phyloP scores from a whole-genome alignment of 2,888 invertebrate species.

The Myopa testacea region DNA sequence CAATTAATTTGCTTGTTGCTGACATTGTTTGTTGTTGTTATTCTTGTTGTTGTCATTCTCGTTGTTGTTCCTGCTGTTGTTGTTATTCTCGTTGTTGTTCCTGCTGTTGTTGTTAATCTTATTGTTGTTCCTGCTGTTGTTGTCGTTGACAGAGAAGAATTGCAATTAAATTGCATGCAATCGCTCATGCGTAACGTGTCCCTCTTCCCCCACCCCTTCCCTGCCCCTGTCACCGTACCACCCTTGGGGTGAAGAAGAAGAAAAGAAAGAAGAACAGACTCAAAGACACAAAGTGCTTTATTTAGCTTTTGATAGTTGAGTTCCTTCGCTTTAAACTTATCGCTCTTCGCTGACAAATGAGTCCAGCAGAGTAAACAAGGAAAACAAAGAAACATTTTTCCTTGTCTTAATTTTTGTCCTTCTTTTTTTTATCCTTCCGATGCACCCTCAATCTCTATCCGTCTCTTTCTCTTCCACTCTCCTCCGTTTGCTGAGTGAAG shows the following conservation, averaged over 20 bases:
- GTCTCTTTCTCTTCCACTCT: background rate
- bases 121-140: background rate
- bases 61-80: background rate
- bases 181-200: background rate
- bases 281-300: background rate
- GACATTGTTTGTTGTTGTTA: background rate
- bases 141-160: conserved; percentile 40
- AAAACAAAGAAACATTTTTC: background rate
- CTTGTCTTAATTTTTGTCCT: background rate
- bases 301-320: background rate
- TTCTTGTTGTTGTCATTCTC: background rate
- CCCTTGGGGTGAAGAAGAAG: background rate
- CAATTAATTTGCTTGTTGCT: conserved; percentile 1
- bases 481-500: background rate
- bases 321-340: conserved; percentile 6
- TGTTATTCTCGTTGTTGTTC: background rate
- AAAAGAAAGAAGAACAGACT: background rate
- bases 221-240: background rate
- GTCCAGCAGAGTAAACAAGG: conserved; percentile 24
- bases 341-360: conserved; percentile 30
- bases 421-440: background rate
- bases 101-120: background rate
- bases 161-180: conserved; percentile 29
- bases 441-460: background rate
- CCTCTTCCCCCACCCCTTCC: background rate